Conservation (phyloP, 2,797 vertebrate genomes). For the Protonibea diacanthus region DNA sequence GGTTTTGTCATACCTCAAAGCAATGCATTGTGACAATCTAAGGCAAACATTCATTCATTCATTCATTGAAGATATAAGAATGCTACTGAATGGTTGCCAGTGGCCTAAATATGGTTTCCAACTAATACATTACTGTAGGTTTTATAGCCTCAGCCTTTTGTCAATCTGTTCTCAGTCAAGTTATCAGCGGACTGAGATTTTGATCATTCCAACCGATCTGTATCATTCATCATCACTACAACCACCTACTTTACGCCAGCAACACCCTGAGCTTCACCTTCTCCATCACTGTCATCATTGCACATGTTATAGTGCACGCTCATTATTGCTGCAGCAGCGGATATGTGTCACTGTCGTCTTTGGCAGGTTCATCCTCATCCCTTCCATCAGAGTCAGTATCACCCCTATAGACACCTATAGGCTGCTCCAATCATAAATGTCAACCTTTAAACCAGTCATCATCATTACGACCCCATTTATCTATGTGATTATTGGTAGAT, state of each 20-base stretch:
- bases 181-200: slow-evolving; percentile 2
- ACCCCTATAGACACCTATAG: not conserved
- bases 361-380: not conserved
- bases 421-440: not conserved
- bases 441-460: not conserved
- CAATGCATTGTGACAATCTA: not conserved
- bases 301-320: not conserved
- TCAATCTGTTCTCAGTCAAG: not conserved
- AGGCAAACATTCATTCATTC: slow-evolving; percentile 2
- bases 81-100: not conserved
- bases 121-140: slow-evolving; percentile 36
- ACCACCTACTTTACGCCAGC: slow-evolving; percentile 7
- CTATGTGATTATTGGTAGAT: too few relatives aligned
- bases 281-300: not conserved
- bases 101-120: slow-evolving; percentile 37
- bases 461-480: not conserved
- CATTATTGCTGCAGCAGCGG: not conserved
- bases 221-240: not conserved
- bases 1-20: not conserved
- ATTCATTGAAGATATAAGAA: not conserved
- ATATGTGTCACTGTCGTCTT: not conserved
- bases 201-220: not conserved
- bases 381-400: not conserved
- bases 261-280: not conserved
- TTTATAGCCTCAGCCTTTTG: slow-evolving; percentile 25